Conservation (phyloP, 2,113 vertebrate genomes). For the Solenodon paradoxus region DNA sequence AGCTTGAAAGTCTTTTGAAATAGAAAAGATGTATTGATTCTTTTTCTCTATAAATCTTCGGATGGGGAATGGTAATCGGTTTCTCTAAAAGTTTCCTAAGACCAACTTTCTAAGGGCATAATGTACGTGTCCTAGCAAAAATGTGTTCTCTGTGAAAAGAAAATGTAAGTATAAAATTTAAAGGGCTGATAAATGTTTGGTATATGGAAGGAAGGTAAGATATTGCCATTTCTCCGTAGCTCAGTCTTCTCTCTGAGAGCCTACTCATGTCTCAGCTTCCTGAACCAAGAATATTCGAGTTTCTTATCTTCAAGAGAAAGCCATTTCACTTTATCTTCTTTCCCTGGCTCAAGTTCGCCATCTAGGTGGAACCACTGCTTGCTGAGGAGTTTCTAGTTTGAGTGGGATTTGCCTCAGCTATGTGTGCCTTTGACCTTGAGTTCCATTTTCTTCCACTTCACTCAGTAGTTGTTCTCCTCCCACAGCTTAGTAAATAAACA, state of each 20-base stretch:
- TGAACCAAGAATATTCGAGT: neutral
- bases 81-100: neutral
- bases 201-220: neutral
- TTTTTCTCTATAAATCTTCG: neutral
- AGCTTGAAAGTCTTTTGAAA: constrained; percentile 27
- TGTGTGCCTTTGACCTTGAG: neutral
- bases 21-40: neutral
- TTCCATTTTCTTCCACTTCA: neutral
- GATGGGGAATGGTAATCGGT: neutral
- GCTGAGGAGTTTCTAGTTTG: neutral
- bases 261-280: neutral
- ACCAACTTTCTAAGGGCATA: neutral
- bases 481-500: neutral
- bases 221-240: neutral
- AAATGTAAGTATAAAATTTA: neutral
- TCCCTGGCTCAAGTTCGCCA: neutral
- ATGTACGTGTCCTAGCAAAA: neutral
- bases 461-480: neutral
- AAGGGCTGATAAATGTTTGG: neutral
- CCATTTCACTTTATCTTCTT: neutral
- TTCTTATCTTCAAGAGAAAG: neutral
- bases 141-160: neutral
- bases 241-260: neutral
- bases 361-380: neutral
- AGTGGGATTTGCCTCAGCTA: neutral